Evolutionary conservation across 64 coral and sea anemone species (phyloP).

Genomic region (Astreopora myriophthalma): DNA sequence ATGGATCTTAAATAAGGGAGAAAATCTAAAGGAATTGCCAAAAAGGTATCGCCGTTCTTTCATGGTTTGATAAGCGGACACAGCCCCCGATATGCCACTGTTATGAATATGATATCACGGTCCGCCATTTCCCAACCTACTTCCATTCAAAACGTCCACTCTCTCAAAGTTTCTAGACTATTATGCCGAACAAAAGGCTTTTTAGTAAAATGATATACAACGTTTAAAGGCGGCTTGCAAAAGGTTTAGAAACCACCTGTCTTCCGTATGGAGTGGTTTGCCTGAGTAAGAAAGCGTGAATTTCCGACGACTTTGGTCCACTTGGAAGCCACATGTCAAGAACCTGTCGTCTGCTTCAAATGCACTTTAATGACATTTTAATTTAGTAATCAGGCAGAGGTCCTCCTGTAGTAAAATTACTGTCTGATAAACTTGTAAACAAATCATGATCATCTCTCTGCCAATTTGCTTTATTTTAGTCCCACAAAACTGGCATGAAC

Average conservation of each 20-base stretch:
- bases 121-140: neutral
- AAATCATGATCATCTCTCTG: neutral
- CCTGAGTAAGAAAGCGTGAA: neutral
- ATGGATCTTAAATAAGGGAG: neutral
- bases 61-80: neutral
- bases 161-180: neutral
- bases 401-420: neutral
- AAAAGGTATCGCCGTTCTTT: neutral
- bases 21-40: neutral
- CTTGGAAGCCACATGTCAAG: neutral
- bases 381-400: constrained; percentile 1
- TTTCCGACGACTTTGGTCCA: neutral
- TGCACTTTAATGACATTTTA: constrained; percentile 30
- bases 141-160: neutral
- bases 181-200: constrained; percentile 9
- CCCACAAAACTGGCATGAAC: no score
- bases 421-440: constrained; percentile 17
- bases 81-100: neutral
- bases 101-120: neutral
- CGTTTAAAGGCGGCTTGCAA: neutral
- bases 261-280: neutral
- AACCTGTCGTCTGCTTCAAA: neutral
- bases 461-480: neutral
- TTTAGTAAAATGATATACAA: constrained; percentile 27
- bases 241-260: constrained; percentile 1